Evolutionary conservation across 1,140 invertebrate genomes (phyloP), one percentile per base, ranked within the genome.

Genomic region (Cataglyphis hispanica): DNA sequence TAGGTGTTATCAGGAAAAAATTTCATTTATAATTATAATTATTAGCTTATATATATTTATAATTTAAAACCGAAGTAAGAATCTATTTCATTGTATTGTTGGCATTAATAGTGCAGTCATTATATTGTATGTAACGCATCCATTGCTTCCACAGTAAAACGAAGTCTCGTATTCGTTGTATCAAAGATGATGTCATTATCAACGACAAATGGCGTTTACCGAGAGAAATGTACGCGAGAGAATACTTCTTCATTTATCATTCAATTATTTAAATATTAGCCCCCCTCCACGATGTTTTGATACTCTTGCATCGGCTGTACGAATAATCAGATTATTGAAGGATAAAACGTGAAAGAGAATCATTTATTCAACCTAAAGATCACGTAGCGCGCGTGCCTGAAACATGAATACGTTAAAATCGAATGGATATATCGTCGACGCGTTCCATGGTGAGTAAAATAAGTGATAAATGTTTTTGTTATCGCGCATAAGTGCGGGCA

Each of bases 371-470:
- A 43, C n/a, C 16, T 10, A 76, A 16, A 43, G 11, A 2, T 50
- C 46, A 43, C 1, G 8, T 16, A 27, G 7, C 8, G 37, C 7
- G 16, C 8, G 13, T 11, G 2, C 11, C 2, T 2, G 4, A 76
- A 43, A 76, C 22, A 75, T 60, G 56, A 22, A 75, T 61, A 19
- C 34, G 1, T 22, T 34, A 37, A 31, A 7, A 37, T 31, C 4
- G 5, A 76, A 61, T 11, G 37, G 3, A 61, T 25, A 13, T 61
- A 27, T 40, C 22, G 8, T 27, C 53, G 22, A 40, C 5, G 25
- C 4, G 7, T 40, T 76, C 2, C 4, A 5, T 40, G 19, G 74
- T 76, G 16, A 76, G 56, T 76, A 40, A 76, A 60, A 76, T 19
- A 61, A 1, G 6, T 56, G 31, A 74, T 58, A 25, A 37, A 43